These are phyloP conservation scores for Brachionichthys hirsutus DNA, from an alignment of 2,113 vertebrate genomes.

Conservation along the genomic window DNA sequence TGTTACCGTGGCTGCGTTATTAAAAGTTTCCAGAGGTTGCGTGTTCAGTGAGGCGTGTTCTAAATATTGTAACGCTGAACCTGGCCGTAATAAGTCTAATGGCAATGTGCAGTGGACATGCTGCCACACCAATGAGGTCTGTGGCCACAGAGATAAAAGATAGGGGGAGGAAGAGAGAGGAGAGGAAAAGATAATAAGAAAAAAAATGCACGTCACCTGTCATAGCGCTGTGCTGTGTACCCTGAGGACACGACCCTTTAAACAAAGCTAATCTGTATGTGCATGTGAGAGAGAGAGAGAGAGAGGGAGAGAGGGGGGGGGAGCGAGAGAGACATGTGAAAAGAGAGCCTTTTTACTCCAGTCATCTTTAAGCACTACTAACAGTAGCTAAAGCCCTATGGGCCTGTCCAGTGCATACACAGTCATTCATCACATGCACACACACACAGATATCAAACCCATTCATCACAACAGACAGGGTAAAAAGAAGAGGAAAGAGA, in stretches of 20 bases:
- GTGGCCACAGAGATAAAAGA: slow-evolving; percentile 36
- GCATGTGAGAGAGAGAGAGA: slow-evolving; percentile 20
- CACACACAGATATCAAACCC: slow-evolving; percentile 60
- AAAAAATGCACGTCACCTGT: slow-evolving; percentile 56
- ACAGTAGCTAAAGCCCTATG: slow-evolving; percentile 67
- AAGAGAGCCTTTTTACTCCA: slow-evolving; percentile 63
- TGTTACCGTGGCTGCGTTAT: slow-evolving; percentile 21
- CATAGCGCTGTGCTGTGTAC: slow-evolving; percentile 40
- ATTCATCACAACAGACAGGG: slow-evolving; percentile 67
- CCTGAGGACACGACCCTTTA: slow-evolving; percentile 52
- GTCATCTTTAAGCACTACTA: slow-evolving; percentile 75
- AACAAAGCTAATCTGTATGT: slow-evolving; percentile 54
- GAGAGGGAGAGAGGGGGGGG: not conserved
- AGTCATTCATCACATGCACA: slow-evolving; percentile 59
- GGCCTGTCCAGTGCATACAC: slow-evolving; percentile 59
- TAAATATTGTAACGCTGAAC: slow-evolving; percentile 35
- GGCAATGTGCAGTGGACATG: slow-evolving; percentile 12
- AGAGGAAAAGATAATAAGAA: slow-evolving; percentile 22
- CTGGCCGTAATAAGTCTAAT: slow-evolving; percentile 12
- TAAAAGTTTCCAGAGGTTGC: slow-evolving; percentile 31
- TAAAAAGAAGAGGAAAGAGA: slow-evolving; percentile 25
- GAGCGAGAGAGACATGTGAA: slow-evolving; percentile 46
- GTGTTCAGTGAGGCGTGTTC: slow-evolving; percentile 24
- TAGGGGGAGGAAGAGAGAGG: slow-evolving; percentile 4
- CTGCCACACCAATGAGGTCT: slow-evolving; percentile 25